Base-by-base conservation (phyloP, 2,888 invertebrate genomes). In the Perizoma affinitatum region DNA sequence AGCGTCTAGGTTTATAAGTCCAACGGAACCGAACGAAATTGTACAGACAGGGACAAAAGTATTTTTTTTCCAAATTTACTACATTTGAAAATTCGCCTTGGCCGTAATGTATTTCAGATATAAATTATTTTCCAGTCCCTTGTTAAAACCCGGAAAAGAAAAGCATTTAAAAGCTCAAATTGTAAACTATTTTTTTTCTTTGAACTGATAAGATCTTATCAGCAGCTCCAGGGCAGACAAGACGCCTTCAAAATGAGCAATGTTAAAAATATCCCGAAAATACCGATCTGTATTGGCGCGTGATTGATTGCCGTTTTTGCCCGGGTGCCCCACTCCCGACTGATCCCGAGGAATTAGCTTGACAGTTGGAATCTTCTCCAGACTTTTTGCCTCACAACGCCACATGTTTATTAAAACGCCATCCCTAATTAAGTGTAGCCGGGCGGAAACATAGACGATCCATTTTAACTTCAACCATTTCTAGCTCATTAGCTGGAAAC, bases 261-360 rank as follows among this genome's bases (percentile, higher is more conserved):
- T 45, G 50, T 54, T 78, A 79, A 81, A 83, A 83, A 83, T 83
- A 84, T 75, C 77, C 69, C 70, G 65, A 66, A 69, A 74, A 84
- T 75, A 77, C 69, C 69, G 68, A 66, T 68, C 74, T 74, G 78
- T 76, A 79, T 82, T 78, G 78, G 71, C 71, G 57, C 67, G 75
- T 91, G 90, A 90, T 89, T 82, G 86, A 91, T 91, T 85, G 72
- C 67, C 62, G 80, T 90, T 91, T 90, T 91, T 90, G 87, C 84
- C 83, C 86, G 86, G 84, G 83, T 83, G 79, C 83, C 80, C 79
- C 74, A 72, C 66, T 70, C 69, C 72, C 65, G 68, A 75, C 80
- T 87, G 86, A 90, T 86, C 86, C 86, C 79, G 70, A 73, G 76
- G 88, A 84, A 87, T 90, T 88, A 90, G 82, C 86, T 86, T 86